Base-by-base conservation (phyloP, 2,797 vertebrate genomes). In the Rhinella marina region DNA sequence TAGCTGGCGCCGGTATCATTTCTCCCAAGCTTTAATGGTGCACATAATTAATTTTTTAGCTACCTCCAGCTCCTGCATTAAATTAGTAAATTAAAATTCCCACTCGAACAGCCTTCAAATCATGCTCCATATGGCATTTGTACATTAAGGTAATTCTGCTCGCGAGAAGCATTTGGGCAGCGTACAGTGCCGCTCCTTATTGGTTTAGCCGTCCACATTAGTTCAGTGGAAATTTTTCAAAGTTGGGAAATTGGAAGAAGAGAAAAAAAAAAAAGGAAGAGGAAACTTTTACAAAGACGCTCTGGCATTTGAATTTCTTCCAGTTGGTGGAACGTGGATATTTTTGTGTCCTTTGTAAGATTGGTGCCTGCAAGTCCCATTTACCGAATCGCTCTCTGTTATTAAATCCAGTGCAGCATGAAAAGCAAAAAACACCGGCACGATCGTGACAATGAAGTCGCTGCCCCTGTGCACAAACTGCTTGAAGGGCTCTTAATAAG, bases 21-120 rank as follows among this genome's bases (percentile, higher is more conserved):
- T 81, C 82, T 81, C 50, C 48, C 52, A 73, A 75, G 82, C 56
- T 85, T 88, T 85, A 73, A 81, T 73, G 87, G 85, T 84, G 87
- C 82, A 88, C 87, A 88, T 88, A 88, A 88, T 88, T 88, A 85
- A 85, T 88, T 85, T 88, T 85, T 88, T 81, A 81, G 83, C 82
- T 85, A 88, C 77, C 77, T 88, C 83, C 66, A 81, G 87, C 87
- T 85, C 82, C 66, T 23, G 76, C 87, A 85, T 85, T 88, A 88
- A 88, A 88, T 81, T 80, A 88, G 87, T 81, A 85, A 88, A 88
- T 88, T 85, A 88, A 85, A 88, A 88, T 85, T 76, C 87, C 87
- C 87, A 88, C 87, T 72, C 56, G 76, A 88, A 78, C 87, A 75
- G 82, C 87, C 87, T 85, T 88, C 66, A 73, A 81, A 85, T 85